Evolutionary conservation across 2,888 invertebrate genomes (phyloP).

Genomic region (Cepaea hortensis): DNA sequence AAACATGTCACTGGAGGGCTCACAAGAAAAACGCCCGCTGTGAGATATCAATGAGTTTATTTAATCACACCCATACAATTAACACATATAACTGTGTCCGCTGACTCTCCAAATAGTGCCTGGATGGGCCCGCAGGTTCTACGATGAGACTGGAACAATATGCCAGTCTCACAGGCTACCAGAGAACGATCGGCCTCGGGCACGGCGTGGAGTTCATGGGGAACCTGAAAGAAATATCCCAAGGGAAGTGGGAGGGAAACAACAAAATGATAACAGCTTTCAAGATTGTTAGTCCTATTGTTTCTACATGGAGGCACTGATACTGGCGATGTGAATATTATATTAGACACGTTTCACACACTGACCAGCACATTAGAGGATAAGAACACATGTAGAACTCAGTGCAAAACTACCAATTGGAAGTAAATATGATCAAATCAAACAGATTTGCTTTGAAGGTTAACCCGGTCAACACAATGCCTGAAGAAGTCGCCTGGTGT

Average conservation of each 20-base stretch:
- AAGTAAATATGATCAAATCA: too few species aligned
- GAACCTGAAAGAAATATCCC: background rate
- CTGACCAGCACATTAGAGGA: too few species aligned
- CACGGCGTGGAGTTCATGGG: background rate
- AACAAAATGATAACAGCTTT: slow-evolving; percentile 2
- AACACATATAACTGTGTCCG: slow-evolving; percentile 4
- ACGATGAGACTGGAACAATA: background rate
- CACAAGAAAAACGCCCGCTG: background rate
- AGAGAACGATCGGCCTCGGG: background rate
- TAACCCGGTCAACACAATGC: too few species aligned
- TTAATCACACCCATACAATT: slow-evolving; percentile 23
- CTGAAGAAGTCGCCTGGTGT: too few species aligned
- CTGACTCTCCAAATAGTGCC: background rate
- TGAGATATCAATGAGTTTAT: slow-evolving; percentile 9
- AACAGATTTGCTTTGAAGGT: too few species aligned
- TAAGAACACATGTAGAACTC: too few species aligned
- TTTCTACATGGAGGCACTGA: too few species aligned
- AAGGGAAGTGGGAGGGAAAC: background rate
- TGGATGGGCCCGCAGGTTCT: background rate
- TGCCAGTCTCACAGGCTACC: background rate
- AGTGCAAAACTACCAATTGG: too few species aligned
- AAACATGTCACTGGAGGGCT: background rate
- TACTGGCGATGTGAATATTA: background rate
- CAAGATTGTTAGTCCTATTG: background rate
- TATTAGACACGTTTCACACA: background rate